Evolutionary conservation across 2,888 invertebrate species (phyloP).

Genomic region (Perizoma flavofasciatum): DNA sequence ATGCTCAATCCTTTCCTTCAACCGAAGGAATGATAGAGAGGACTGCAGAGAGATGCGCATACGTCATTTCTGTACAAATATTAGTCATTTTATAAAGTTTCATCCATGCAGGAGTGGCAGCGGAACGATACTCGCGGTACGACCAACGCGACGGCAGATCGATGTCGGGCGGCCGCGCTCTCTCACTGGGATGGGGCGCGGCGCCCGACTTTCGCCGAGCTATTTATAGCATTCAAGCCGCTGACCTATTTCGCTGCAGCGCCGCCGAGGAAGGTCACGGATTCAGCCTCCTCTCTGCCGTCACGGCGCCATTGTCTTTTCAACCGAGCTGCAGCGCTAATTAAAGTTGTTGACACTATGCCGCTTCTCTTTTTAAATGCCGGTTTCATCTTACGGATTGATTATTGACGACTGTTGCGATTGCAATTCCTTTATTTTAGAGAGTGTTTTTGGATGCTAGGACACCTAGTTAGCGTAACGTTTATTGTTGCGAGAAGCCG

Average conservation of each 20-base stretch:
- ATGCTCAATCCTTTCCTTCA: no score
- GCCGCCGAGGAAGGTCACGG: conserved; percentile 81
- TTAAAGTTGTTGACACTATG: conserved; percentile 80
- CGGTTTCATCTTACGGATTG: conserved; percentile 50
- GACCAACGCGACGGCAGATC: conserved; percentile 44
- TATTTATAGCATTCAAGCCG: conserved; percentile 83
- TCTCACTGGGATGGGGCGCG: conserved; percentile 71
- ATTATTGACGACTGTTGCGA: conserved; percentile 35
- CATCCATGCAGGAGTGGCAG: conserved; percentile 16
- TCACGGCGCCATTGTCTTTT: conserved; percentile 79
- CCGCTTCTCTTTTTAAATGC: conserved; percentile 56
- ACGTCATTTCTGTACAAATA: no score
- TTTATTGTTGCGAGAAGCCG: conserved; percentile 24
- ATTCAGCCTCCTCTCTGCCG: conserved; percentile 77
- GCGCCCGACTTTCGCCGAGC: conserved; percentile 82
- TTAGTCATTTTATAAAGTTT: no score
- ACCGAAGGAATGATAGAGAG: no score
- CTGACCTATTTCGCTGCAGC: conserved; percentile 83
- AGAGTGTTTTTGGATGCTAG: background rate
- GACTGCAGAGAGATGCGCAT: no score
- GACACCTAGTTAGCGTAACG: conserved; percentile 21
- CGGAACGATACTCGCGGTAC: conserved; percentile 30
- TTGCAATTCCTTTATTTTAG: conserved; percentile 18
- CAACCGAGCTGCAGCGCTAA: conserved; percentile 79
- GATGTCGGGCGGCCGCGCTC: conserved; percentile 57